A percentile compares a stretch with the other conserved stretches of the same genome.
Evolutionary conservation across 2,113 vertebrate species (phyloP).

Genomic region (Vulpes vulpes): DNA sequence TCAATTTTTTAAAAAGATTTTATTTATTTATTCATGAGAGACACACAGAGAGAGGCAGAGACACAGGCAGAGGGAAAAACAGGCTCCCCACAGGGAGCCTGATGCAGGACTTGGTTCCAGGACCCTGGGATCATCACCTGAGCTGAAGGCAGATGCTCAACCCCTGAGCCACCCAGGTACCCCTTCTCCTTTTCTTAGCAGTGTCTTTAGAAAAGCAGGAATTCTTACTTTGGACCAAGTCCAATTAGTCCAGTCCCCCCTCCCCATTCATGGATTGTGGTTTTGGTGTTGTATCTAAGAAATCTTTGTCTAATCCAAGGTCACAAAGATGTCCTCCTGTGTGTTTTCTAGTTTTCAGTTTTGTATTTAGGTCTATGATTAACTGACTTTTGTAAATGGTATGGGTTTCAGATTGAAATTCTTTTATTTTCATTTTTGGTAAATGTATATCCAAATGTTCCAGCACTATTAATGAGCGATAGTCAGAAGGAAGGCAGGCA

Average conservation of each 20-base stretch:
- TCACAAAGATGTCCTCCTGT: background rate
- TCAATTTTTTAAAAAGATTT: no score
- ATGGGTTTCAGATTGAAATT: background rate
- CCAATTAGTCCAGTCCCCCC: background rate
- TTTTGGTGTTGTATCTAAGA: background rate
- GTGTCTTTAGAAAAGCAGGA: background rate
- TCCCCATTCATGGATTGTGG: background rate
- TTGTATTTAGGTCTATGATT: background rate
- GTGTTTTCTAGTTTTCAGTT: background rate
- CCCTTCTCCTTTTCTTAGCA: background rate
- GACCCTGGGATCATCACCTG: no score
- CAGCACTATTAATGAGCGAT: background rate
- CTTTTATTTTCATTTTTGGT: slow-evolving; percentile 29
- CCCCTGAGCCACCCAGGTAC: no score
- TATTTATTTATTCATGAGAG: no score
- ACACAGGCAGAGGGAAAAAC: no score
- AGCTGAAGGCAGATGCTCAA: no score
- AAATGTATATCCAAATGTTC: background rate
- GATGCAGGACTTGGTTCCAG: no score
- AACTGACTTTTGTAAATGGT: background rate
- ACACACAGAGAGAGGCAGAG: no score
- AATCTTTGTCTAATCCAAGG: background rate
- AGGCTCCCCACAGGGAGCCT: no score
- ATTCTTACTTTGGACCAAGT: background rate
- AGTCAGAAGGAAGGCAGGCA: no score